phyloP scores from a whole-genome alignment of 1,140 invertebrate genomes.

The Procambarus clarkii region DNA sequence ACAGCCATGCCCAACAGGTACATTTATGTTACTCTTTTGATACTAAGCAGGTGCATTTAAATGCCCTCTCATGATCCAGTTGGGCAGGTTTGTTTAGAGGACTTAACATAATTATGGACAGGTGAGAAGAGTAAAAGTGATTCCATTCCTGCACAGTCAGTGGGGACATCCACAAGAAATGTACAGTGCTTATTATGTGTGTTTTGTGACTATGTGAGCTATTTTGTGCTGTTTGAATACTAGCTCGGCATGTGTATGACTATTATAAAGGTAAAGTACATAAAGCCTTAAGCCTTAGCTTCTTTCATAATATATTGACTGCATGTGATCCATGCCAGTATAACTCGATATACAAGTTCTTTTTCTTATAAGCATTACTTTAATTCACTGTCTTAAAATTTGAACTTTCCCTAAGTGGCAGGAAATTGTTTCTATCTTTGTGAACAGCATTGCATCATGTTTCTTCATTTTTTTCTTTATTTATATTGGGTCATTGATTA shows the following conservation, averaged over 20 bases:
- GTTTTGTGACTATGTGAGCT: background rate
- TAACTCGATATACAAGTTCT: background rate
- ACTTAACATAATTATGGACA: background rate
- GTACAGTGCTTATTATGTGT: background rate
- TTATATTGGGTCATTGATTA: too few relatives aligned
- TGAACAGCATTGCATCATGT: too few relatives aligned
- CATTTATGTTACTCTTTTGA: background rate
- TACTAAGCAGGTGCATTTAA: background rate
- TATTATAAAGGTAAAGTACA: background rate
- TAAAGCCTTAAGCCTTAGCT: background rate
- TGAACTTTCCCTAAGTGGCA: too few relatives aligned
- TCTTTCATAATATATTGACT: background rate
- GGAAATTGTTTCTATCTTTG: too few relatives aligned
- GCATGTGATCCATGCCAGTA: background rate
- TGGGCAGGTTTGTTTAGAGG: background rate
- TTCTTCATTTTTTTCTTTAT: too few relatives aligned
- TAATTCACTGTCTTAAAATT: background rate
- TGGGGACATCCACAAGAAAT: background rate
- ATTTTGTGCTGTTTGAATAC: background rate
- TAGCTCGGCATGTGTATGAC: too few relatives aligned
- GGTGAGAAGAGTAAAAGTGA: background rate
- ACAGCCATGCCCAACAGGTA: slow-evolving; percentile 66
- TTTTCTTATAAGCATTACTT: background rate
- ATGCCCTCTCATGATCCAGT: background rate
- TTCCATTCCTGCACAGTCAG: background rate